Base-by-base conservation (phyloP, 2,113 vertebrate species). In the Saguinus midas region DNA sequence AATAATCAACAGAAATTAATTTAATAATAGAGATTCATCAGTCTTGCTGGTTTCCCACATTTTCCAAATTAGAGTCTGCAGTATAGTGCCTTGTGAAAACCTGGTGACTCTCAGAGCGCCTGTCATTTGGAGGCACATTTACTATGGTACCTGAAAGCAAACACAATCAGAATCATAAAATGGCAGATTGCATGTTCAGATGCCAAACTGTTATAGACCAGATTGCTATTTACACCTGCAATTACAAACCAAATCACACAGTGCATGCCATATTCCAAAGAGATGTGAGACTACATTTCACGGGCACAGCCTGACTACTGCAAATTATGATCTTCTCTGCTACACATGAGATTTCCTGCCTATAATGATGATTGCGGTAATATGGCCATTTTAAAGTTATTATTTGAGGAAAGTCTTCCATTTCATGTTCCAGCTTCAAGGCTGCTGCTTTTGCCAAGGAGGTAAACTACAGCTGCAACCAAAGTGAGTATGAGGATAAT, bases 161-260 rank as follows among this genome's bases (percentile, higher is more conserved):
- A 82, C 79, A 66, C 23, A 92, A 40, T 80, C 55, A 94, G 87
- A 92, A 68, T 80, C 29, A 6, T 95, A 91, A 94, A 96, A 75
- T 25, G 50, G 92, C 50, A 96, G 93, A 95, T 18, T 81, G 55
- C 32, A 35, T 35, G 50, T 93, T 95, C 86, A 70, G 90, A 91
- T 58, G 94, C 95, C 94, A 96, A 81, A 64, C 32, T 75, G 27
- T 48, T 94, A 90, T 95, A 91, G 79, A 32, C 48, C 29, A 84
- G 87, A 95, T 50, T 97, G 92, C 61, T 96, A 84, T 85, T 95
- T 81, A 93, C 57, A 97, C 87, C 96, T 96, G 93, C 75, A 95
- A 81, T 93, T 95, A 78, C 70, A 90, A 40, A 68, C 20, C 61
- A n/a, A 83, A 95, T 94, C 17, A 45, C 89, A 92, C 9, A 5